Conservation (phyloP, 2,113 vertebrate genomes). For the Odontesthes bonariensis region DNA sequence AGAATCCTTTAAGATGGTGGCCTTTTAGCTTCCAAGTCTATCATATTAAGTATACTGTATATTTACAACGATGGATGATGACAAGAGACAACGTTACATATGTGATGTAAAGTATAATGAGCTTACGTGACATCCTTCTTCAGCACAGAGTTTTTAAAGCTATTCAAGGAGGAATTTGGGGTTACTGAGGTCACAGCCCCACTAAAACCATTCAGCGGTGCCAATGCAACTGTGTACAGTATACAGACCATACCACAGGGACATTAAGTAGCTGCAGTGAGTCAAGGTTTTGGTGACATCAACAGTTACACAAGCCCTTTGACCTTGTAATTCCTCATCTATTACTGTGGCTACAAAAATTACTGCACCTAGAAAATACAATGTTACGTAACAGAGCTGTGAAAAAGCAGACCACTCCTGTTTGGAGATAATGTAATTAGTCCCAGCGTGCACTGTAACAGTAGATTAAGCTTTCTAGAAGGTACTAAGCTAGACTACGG, state of each 20-base stretch:
- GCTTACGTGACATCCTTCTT: not conserved
- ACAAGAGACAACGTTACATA: too few species aligned
- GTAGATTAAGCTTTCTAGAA: conserved; percentile 39
- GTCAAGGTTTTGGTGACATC: conserved; percentile 27
- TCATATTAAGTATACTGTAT: not conserved
- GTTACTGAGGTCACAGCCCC: too few species aligned
- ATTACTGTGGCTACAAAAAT: conserved; percentile 9
- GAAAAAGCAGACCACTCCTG: conserved; percentile 25
- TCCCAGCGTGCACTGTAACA: not conserved
- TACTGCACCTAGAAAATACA: conserved; percentile 16
- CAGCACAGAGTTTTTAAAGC: not conserved
- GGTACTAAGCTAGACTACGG: conserved; percentile 1
- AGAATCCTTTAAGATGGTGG: not conserved
- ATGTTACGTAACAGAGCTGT: conserved; percentile 40
- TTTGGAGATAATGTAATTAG: conserved; percentile 49
- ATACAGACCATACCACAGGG: not conserved
- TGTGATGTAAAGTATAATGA: not conserved
- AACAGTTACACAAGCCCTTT: conserved; percentile 50
- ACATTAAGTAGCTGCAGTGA: conserved; percentile 1
- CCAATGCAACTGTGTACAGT: not conserved
- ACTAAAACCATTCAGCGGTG: too few species aligned
- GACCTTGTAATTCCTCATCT: conserved; percentile 29
- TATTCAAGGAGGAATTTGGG: not conserved
- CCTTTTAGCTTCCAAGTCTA: too few species aligned
- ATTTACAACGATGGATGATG: too few species aligned